A percentile compares a stretch with the other conserved stretches of the same genome.
Evolutionary conservation across 2,797 vertebrate species (phyloP).

Genomic region (Gallinago solitaria): DNA sequence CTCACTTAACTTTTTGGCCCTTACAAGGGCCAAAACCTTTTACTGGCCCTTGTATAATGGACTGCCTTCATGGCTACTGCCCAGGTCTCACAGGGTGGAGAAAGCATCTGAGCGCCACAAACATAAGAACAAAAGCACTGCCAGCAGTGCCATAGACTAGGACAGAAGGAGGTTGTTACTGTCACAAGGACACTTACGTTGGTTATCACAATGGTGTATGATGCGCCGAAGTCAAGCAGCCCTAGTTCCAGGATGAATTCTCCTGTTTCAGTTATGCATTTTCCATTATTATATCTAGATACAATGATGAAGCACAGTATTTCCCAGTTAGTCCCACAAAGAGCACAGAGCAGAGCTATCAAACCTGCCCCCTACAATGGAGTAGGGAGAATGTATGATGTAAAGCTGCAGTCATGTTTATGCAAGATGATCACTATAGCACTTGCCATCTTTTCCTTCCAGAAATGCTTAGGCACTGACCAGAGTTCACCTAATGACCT

Average conservation of each 20-base stretch:
- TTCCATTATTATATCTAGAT: slow-evolving; percentile 79
- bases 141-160: neutral
- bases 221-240: slow-evolving; percentile 88
- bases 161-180: neutral
- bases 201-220: slow-evolving; percentile 85
- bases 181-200: slow-evolving; percentile 76
- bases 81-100: neutral
- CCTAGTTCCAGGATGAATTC: slow-evolving; percentile 80
- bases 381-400: neutral
- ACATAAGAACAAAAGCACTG: neutral
- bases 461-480: neutral
- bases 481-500: neutral
- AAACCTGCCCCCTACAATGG: neutral
- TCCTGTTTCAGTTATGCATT: slow-evolving; percentile 49
- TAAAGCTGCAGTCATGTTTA: neutral
- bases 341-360: neutral
- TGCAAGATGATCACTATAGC: neutral
- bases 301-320: neutral
- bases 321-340: slow-evolving; percentile 41
- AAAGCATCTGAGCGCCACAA: neutral
- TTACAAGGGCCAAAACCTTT: neutral
- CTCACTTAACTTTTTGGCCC: neutral
- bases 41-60: neutral
- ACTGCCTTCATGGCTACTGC: neutral
- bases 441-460: neutral